These are phyloP conservation scores for Drosophila cardini DNA, from an alignment of 1,140 invertebrate species.

Conservation along the genomic window DNA sequence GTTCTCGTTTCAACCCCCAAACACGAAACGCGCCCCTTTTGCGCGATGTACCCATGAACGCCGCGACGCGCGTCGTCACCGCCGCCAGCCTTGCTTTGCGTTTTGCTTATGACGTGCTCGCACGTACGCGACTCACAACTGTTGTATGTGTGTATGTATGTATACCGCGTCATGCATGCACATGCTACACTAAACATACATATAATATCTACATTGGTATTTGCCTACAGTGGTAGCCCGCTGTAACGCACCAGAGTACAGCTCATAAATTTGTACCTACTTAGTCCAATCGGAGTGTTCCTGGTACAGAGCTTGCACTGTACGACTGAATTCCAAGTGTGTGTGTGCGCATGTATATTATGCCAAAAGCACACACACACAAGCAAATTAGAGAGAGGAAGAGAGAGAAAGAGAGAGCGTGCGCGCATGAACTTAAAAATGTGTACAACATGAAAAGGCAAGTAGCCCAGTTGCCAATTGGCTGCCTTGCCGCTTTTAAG, in stretches of 20 bases:
- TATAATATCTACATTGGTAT: conserved; percentile 6
- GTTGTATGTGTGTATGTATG: conserved; percentile 36
- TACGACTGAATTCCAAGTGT: conserved; percentile 18
- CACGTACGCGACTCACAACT: conserved; percentile 62
- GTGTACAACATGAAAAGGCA: conserved; percentile 46
- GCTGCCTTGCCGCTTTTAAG: conserved; percentile 16
- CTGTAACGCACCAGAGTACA: background rate
- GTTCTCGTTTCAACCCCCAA: conserved; percentile 51
- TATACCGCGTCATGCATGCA: conserved; percentile 38
- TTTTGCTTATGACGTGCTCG: conserved; percentile 69
- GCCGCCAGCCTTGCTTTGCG: conserved; percentile 42
- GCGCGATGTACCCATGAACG: conserved; percentile 30
- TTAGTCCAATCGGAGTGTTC: conserved; percentile 22
- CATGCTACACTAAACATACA: conserved; percentile 12
- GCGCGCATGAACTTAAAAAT: conserved; percentile 57
- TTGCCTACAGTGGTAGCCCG: conserved; percentile 24
- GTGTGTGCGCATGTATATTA: conserved; percentile 11
- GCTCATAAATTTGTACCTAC: background rate
- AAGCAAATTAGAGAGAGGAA: background rate
- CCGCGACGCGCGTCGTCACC: conserved; percentile 27
- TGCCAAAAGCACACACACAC: conserved; percentile 28
- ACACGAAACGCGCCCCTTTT: conserved; percentile 48
- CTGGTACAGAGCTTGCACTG: conserved; percentile 20
- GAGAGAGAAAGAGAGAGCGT: conserved; percentile 25
- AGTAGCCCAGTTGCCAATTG: conserved; percentile 44